Conservation (phyloP, 2,888 invertebrate species). For the Theretra japonica region DNA sequence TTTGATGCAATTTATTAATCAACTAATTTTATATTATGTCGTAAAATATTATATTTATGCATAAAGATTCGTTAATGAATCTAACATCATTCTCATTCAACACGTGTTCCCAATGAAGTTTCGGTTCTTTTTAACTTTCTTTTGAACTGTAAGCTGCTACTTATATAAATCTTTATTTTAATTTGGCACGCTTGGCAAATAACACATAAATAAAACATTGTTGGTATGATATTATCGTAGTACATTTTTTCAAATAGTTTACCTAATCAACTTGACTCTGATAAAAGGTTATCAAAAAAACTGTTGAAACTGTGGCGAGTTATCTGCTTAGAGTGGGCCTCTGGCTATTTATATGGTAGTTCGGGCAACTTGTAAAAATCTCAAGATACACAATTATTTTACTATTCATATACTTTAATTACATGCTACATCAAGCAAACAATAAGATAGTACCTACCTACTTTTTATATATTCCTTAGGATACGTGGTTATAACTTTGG, state of each 20-base stretch:
- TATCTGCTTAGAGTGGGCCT: slow-evolving; percentile 63
- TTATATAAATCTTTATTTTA: background rate
- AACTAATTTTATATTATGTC: no score
- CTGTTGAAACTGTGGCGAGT: slow-evolving; percentile 74
- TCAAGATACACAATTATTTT: background rate
- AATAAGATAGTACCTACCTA: no score
- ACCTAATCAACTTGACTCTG: slow-evolving; percentile 64
- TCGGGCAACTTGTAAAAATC: background rate
- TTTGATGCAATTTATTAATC: no score
- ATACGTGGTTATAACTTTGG: no score
- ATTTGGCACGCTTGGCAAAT: background rate
- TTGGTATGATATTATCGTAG: background rate
- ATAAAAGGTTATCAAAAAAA: slow-evolving; percentile 73
- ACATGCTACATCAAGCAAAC: background rate
- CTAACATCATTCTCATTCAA: no score
- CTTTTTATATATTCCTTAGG: no score
- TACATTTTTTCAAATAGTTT: slow-evolving; percentile 41
- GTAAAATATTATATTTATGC: no score
- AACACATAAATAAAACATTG: background rate
- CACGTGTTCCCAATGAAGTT: no score
- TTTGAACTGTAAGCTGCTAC: no score
- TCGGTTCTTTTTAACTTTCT: no score
- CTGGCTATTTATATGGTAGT: slow-evolving; percentile 44
- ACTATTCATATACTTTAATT: background rate
- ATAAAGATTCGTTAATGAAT: no score